Evolutionary conservation across 2,888 invertebrate species (phyloP).

Genomic region (Aporophyla nigra): DNA sequence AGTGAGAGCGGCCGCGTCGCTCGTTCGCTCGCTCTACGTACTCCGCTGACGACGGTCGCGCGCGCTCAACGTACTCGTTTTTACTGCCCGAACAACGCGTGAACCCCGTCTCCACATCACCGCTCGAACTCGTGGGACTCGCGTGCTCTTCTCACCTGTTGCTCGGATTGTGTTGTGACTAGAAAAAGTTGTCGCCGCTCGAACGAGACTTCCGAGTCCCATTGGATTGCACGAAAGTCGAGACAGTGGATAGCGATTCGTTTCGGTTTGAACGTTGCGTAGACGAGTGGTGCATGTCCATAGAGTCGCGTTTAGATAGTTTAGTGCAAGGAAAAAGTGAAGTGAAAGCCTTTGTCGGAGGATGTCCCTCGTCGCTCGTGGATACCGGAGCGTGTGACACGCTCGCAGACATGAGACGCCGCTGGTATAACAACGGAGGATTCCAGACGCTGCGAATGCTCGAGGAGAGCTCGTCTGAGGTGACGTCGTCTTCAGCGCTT

Average conservation of each 20-base stretch:
- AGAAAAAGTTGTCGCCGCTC: slow-evolving; percentile 73
- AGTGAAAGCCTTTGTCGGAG: slow-evolving; percentile 88
- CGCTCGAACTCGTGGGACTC: slow-evolving; percentile 79
- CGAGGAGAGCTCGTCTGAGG: slow-evolving; percentile 94
- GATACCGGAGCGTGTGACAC: slow-evolving; percentile 86
- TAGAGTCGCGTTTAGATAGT: slow-evolving; percentile 86
- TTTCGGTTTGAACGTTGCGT: slow-evolving; percentile 82
- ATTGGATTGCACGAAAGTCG: slow-evolving; percentile 77
- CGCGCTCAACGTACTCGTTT: slow-evolving; percentile 85
- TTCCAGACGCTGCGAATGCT: slow-evolving; percentile 92
- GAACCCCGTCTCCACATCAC: slow-evolving; percentile 78
- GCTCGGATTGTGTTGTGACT: slow-evolving; percentile 85
- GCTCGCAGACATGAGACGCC: slow-evolving; percentile 93
- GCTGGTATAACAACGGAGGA: slow-evolving; percentile 94
- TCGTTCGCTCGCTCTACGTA: slow-evolving; percentile 87
- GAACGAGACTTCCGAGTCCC: slow-evolving; percentile 70
- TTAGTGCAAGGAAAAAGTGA: slow-evolving; percentile 88
- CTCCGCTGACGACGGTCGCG: slow-evolving; percentile 89
- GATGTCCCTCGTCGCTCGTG: slow-evolving; percentile 86
- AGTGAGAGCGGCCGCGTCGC: slow-evolving; percentile 88
- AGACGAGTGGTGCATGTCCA: slow-evolving; percentile 84
- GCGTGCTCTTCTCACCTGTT: slow-evolving; percentile 83
- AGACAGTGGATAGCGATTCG: slow-evolving; percentile 82
- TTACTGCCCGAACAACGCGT: slow-evolving; percentile 79
- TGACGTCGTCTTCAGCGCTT: slow-evolving; percentile 94